Evolutionary conservation across 2,888 invertebrate species (phyloP), one percentile per base, ranked within the genome.

Genomic region (Clitarchus hookeri): DNA sequence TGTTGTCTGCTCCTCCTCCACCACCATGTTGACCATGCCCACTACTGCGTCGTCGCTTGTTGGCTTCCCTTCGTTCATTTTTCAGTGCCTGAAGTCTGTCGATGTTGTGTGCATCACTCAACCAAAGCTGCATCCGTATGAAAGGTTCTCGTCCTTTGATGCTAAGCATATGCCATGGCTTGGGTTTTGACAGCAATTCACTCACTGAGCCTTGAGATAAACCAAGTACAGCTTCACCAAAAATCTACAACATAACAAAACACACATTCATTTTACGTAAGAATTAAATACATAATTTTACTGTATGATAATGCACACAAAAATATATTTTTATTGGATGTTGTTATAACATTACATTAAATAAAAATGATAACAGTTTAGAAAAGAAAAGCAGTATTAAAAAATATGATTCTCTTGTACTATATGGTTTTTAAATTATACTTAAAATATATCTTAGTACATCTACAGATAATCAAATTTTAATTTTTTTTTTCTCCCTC

Each of bases 161-260:
- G 91, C 98, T 98, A 86, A 99, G 94, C 98, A 99, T 98, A 91
- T 98, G 98, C 99, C 99, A 99, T 0, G 99, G 99, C 90, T 99
- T 99, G 8, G 99, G 99, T 91, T 99, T 99, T 87, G 98, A 98
- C 12, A 99, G 93, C 88, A 99, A 93, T 92, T 99, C 99, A 90
- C 98, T 98, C 19, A 99, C 99, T 3, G 99, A 98, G 19, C 98
- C 99, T 92, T 99, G 99, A 0, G 98, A 98, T 48, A 99, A 93
- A 0, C 98, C 99, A 23, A 99, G 93, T 6, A 99, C 98, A 0
- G 98, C 98, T 92, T 99, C 99, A 16, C 99, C 99, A 90, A 99
- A 99, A 88, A 98, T 97, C 93, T 94, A 91, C 19, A 92, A 92
- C 87, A 88, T 88, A 83, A 82, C 77, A 80, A 19, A 80, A 80